phyloP scores from a whole-genome alignment of 2,888 invertebrate genomes.

The Glaucopsyche alexis region DNA sequence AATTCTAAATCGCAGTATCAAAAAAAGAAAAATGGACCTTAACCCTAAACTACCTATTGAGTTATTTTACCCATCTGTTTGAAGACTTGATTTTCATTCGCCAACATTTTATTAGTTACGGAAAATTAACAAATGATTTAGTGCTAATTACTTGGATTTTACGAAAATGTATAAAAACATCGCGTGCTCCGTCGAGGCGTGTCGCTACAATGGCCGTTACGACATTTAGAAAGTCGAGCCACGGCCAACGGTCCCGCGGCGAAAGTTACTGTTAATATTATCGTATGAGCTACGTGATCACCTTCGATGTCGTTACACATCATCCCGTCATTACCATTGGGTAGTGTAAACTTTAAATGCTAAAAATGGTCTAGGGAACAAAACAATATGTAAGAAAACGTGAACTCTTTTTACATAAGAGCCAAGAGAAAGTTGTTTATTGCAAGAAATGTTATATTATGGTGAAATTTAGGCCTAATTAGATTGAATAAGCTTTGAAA shows the following conservation, averaged over 20 bases:
- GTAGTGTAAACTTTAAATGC: not conserved
- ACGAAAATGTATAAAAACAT: conserved; percentile 65
- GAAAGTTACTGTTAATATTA: conserved; percentile 64
- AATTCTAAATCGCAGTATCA: too few species aligned
- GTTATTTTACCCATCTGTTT: too few species aligned
- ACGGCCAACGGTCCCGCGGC: conserved; percentile 75
- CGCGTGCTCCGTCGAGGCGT: conserved; percentile 67
- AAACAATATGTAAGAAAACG: not conserved
- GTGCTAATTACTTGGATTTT: conserved; percentile 48
- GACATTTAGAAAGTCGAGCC: conserved; percentile 76
- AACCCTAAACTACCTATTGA: too few species aligned
- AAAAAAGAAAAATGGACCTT: too few species aligned
- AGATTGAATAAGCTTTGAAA: too few species aligned
- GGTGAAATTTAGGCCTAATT: too few species aligned
- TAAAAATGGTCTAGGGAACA: not conserved
- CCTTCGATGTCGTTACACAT: conserved; percentile 16
- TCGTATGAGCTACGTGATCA: conserved; percentile 34
- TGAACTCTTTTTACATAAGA: too few species aligned
- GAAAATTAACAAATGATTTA: not conserved
- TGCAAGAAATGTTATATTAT: too few species aligned
- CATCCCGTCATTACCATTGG: not conserved
- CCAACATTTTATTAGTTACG: too few species aligned
- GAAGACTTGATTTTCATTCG: too few species aligned
- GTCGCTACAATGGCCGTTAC: conserved; percentile 72
- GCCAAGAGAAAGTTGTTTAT: too few species aligned